These are phyloP conservation scores for Oxyura jamaicensis DNA, from an alignment of 2,113 vertebrate genomes.

Conservation along the genomic window DNA sequence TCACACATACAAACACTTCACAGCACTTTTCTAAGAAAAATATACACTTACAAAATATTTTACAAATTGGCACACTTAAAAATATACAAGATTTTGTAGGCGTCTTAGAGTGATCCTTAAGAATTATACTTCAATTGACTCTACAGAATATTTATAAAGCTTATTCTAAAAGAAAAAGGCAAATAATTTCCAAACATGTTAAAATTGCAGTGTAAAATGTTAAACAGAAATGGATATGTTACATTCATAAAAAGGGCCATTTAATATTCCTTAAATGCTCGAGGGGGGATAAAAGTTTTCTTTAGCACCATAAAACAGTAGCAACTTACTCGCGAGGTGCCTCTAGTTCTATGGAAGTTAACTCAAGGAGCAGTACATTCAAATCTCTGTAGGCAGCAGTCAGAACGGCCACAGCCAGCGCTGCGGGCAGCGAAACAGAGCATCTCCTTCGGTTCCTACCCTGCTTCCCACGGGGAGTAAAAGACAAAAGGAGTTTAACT, in stretches of 20 bases:
- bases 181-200: slow-evolving; percentile 95
- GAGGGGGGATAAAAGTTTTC: slow-evolving; percentile 78
- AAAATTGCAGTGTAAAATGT: slow-evolving; percentile 96
- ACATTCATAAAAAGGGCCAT: slow-evolving; percentile 98
- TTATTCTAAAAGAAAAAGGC: slow-evolving; percentile 95
- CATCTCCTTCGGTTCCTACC: slow-evolving; percentile 74
- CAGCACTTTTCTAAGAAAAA: slow-evolving; percentile 99
- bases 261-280: slow-evolving; percentile 82
- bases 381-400: slow-evolving; percentile 95
- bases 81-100: slow-evolving; percentile 99
- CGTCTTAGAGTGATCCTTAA: slow-evolving; percentile 98
- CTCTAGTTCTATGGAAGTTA: slow-evolving; percentile 84
- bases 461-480: slow-evolving; percentile 73
- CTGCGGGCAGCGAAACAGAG: slow-evolving; percentile 74
- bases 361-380: slow-evolving; percentile 91
- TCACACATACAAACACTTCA: slow-evolving; percentile 99
- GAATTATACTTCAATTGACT: slow-evolving; percentile 99
- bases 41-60: slow-evolving; percentile 99
- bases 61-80: slow-evolving; percentile 99
- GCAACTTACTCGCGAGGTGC: slow-evolving; percentile 94
- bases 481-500: slow-evolving; percentile 71
- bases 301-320: slow-evolving; percentile 97
- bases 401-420: slow-evolving; percentile 79
- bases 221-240: slow-evolving; percentile 95
- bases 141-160: slow-evolving; percentile 99